Evolutionary conservation across 2,888 invertebrate species (phyloP), one percentile per base, ranked within the genome.

Genomic region (Tipula helvola): DNA sequence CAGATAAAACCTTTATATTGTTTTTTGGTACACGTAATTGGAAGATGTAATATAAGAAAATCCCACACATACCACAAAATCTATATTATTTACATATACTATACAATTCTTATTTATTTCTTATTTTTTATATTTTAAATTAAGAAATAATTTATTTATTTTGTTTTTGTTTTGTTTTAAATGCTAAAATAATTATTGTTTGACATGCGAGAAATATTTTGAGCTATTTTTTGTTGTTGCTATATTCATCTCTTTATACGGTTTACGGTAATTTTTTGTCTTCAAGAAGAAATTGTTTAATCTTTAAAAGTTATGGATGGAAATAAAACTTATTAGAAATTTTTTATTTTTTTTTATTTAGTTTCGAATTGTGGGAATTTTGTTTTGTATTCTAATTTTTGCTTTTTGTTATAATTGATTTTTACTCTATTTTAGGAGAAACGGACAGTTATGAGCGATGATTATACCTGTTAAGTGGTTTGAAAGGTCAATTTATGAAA

Each of bases 141-240:
- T 71, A 71, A 71, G 71, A 71, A 71, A 71, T 71, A 71, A 71
- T 71, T 71, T 71, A 71, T 71, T 71, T 71, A 71, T 57, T 16
- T 57, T 57, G 16, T 57, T 71, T 71, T 71, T 71, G 71, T 71
- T 71, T 71, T 71, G 71, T 71, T 71, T 71, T 71, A 71, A 71
- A 71, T 71, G 71, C 71, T 71, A 71, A 71, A 71, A 71, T 71
- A 71, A 71, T 71, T 71, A 71, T 71, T 71, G 71, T 71, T 71
- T 71, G 71, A 71, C 71, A 71, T 71, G 71, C 71, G 71, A 71
- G 71, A 71, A 71, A 71, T 71, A 71, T 71, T 71, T 71, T 71
- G 71, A 71, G 71, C 71, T 71, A 71, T 71, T 71, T 71, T 18
- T 71, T 71, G 71, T 71, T 71, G 71, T 10, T 71, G 5, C 16